Evolutionary conservation across 2,113 vertebrate genomes (phyloP), one percentile per base, ranked within the genome.

Genomic region (Xiphophorus maculatus): DNA sequence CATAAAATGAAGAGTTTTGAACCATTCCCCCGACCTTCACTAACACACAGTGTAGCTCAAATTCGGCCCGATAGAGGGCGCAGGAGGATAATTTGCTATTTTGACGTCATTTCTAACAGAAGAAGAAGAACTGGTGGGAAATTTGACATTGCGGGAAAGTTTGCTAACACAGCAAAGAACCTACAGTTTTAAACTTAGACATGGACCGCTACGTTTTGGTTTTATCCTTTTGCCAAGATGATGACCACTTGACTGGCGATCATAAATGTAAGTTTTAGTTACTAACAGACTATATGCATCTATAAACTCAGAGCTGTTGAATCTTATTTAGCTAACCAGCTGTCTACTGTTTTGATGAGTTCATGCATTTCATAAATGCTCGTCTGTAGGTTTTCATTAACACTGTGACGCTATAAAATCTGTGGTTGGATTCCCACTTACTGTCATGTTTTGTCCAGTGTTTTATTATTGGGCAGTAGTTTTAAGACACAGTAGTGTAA

Each of bases 121-220:
- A 66, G 80, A 85, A 74, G 81, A 87, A 91, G 84, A 85, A 70
- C 8, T 63, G 83, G 89, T 86, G 91, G 90, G 91, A 93, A 90
- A 87, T 92, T 92, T 89, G 86, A 92, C 63, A 74, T 33, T 76
- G 73, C n/a, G 61, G 72, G 60, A 77, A 63, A 51, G 5, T 9
- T 7, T 48, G 28, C 78, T 22, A 44, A 71, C 0, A 33, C 19
- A 22, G 4, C 9, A 7, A 7, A 15, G 15, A n/a, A 4, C 27
- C 28, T 9, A 0, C 44, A 37, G 1, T 27, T 0, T 7, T 1
- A 22, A 0, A n/a, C 69, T 51, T 22, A 19, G 9, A 74, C 11
- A 93, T 93, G 92, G 92, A 93, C 32, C 79, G 87, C 0, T 91
- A 92, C 72, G 76, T 91, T n/a, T 74, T 92, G 71, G 69, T 91